Evolutionary conservation across 2,797 vertebrate genomes (phyloP).

Genomic region (Syngnathus acus): DNA sequence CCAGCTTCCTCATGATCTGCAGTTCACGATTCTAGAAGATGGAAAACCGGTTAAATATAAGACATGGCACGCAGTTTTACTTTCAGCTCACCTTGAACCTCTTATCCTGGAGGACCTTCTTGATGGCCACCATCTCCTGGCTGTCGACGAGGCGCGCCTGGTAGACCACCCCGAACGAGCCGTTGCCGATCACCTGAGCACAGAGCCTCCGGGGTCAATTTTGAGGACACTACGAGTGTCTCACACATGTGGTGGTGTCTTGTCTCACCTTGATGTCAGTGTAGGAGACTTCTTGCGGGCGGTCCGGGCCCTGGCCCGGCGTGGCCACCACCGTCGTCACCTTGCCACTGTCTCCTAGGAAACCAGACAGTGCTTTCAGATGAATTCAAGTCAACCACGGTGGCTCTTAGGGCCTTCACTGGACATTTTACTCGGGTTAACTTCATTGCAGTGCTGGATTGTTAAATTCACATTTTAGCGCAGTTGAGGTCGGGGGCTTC

Average conservation of each 20-base stretch:
- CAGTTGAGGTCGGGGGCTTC: no score
- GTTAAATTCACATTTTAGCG: slow-evolving; percentile 32
- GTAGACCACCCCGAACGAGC: slow-evolving; percentile 97
- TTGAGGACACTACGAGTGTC: neutral
- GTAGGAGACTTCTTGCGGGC: slow-evolving; percentile 98
- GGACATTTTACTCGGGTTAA: slow-evolving; percentile 35
- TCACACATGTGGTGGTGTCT: no score
- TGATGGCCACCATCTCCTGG: slow-evolving; percentile 96
- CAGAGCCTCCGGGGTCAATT: neutral
- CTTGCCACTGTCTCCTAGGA: slow-evolving; percentile 83
- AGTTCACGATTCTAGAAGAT: slow-evolving; percentile 85
- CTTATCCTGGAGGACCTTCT: slow-evolving; percentile 98
- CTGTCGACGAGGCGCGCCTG: slow-evolving; percentile 98
- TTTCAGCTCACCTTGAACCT: slow-evolving; percentile 87
- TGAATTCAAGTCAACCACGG: neutral
- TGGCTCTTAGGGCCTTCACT: slow-evolving; percentile 7
- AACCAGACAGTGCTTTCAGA: neutral
- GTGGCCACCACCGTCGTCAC: slow-evolving; percentile 98
- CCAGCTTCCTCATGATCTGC: slow-evolving; percentile 96
- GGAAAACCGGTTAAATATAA: neutral
- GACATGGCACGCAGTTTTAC: neutral
- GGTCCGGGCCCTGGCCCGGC: slow-evolving; percentile 93
- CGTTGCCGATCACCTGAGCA: slow-evolving; percentile 83
- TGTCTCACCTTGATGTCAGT: slow-evolving; percentile 86
- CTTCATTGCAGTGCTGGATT: slow-evolving; percentile 25